Base-by-base conservation (phyloP, 2,797 vertebrate species). In the Triplophysa yarkandensis region DNA sequence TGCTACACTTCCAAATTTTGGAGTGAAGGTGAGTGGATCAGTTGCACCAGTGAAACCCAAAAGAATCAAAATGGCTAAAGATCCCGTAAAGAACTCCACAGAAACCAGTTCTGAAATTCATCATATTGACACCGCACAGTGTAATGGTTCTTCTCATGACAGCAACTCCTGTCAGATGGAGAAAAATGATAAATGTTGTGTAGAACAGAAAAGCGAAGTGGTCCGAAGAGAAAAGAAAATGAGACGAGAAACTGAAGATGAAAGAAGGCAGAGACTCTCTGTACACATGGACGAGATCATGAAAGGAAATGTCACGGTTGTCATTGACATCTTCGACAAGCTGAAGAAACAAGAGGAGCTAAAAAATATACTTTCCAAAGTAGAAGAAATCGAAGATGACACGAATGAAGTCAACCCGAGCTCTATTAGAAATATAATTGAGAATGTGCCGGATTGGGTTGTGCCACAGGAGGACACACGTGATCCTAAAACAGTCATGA, bases 201-300 rank as follows among this genome's bases (percentile, higher is more conserved):
- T 73, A 23, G 72, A 57, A 3, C 80, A 73, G 57, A 62, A 85
- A 54, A 74, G 44, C 69, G 86, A 86, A 79, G 90, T 93, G 13
- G 85, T 87, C 67, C 87, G 91, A 83, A 90, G 92, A 71, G 80
- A 86, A 79, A 93, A 89, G 84, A 89, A 88, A 85, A 81, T 75
- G 36, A 79, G 23, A 27, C 77, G 43, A 0, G 90, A 94, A 87
- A 93, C 93, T 0, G 92, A 94, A 82, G 90, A 92, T 0, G 93
- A 95, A 72, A 89, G 91, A 64, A 81, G 92, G 34, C 93, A 94
- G 85, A 92, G 94, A 57, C 80, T 97, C 76, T 97, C 95, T 0
- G 84, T 95, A 44, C 95, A 97, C 87, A 96, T 94, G 88, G 94
- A 96, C 54, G 93, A 95, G 86, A 96, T 97, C 78, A 89, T 96